A percentile compares a stretch with the other conserved stretches of the same genome.
These are phyloP conservation scores for Nomada ferruginata DNA, from an alignment of 2,888 invertebrate species.

Conservation along the genomic window DNA sequence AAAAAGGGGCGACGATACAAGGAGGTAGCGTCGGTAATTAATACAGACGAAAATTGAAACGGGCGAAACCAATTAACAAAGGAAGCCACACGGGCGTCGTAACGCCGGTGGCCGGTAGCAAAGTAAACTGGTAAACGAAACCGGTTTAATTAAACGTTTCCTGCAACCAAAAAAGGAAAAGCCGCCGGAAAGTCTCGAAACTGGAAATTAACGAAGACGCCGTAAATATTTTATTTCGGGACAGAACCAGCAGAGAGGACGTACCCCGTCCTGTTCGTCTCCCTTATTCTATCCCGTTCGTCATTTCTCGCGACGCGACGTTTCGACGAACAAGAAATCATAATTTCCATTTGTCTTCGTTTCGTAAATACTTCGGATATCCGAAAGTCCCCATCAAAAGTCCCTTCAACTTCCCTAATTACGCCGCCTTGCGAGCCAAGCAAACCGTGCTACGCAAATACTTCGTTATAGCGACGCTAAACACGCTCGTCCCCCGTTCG, in stretches of 20 bases:
- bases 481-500: conserved; percentile 31
- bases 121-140: conserved; percentile 62
- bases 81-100: conserved; percentile 49
- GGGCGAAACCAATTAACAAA: conserved; percentile 56
- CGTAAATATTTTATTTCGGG: conserved; percentile 62
- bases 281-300: neutral
- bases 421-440: conserved; percentile 59
- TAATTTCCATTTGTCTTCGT: conserved; percentile 66
- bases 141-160: conserved; percentile 60
- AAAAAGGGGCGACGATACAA: conserved; percentile 10
- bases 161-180: conserved; percentile 29
- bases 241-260: conserved; percentile 33
- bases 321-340: conserved; percentile 58
- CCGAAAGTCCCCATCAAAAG: conserved; percentile 57
- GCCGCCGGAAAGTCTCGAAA: conserved; percentile 41
- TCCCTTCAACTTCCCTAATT: conserved; percentile 64
- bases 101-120: conserved; percentile 43
- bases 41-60: conserved; percentile 46
- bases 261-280: neutral
- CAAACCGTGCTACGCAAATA: conserved; percentile 61
- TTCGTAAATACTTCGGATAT: conserved; percentile 61
- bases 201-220: conserved; percentile 58
- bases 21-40: conserved; percentile 42
- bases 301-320: conserved; percentile 15
- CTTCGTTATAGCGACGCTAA: conserved; percentile 54